phyloP scores from a whole-genome alignment of 2,797 vertebrate species.

The Xenops minutus region DNA sequence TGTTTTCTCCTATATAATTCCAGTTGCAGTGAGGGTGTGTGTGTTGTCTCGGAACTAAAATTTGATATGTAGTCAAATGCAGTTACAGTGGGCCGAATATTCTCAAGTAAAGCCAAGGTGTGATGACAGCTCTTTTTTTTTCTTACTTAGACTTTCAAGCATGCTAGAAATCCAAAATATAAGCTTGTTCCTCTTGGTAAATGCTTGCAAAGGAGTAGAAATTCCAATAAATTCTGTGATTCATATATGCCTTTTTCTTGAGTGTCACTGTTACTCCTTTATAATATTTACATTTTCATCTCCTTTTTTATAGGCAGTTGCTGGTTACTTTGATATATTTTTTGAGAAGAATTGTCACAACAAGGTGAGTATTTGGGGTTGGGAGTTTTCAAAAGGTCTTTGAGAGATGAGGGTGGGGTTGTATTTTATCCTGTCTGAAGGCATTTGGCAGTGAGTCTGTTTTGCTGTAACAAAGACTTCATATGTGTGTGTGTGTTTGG shows the following conservation, averaged over 20 bases:
- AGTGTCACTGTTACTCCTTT: neutral
- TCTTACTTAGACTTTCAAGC: neutral
- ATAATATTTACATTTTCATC: neutral
- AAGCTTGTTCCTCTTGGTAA: neutral
- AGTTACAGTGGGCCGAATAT: neutral
- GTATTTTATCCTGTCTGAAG: conserved; percentile 35
- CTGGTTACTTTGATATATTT: conserved; percentile 95
- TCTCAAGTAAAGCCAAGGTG: neutral
- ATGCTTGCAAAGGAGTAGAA: neutral
- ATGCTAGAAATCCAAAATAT: neutral
- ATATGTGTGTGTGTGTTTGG: neutral
- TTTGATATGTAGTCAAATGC: neutral
- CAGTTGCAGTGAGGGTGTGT: neutral
- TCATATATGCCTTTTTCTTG: neutral
- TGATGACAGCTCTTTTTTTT: neutral
- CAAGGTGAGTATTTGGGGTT: conserved; percentile 81
- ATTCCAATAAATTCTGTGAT: neutral
- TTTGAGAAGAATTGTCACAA: conserved; percentile 90
- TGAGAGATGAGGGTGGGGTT: conserved; percentile 43
- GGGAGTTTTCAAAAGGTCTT: conserved; percentile 78
- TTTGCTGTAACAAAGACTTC: conserved; percentile 79
- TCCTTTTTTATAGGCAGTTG: conserved; percentile 81
- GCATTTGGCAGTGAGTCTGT: conserved; percentile 69
- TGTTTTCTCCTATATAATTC: neutral
- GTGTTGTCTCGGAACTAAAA: neutral